Evolutionary conservation across 1,140 invertebrate species (phyloP), one percentile per base, ranked within the genome.

Genomic region (Uloborus diversus): DNA sequence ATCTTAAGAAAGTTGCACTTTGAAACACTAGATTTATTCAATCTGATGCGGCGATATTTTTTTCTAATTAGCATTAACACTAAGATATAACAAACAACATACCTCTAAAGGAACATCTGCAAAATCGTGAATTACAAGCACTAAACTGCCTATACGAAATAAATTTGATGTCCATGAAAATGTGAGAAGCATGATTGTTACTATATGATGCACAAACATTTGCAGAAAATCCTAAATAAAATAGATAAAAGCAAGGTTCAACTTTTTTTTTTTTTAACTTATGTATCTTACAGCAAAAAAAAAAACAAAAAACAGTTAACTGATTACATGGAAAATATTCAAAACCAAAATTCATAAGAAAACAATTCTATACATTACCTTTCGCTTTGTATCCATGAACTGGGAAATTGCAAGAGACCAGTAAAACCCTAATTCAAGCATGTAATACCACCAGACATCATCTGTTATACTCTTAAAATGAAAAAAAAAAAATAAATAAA

Each of bases 191-290:
- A 91, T 84, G 82, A 99, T 93, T 3, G 97, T 98, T 4, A 94
- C 94, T 84, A 97, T 91, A 85, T 99, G 97, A 88, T 99, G 97
- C 59, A 97, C 89, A 85, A 98, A 96, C 96, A 99, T 99, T 89
- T 99, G 95, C 93, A 94, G 95, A 87, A 99, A 99, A 88, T 99
- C 97, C 89, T 97, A 81, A 20, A 62, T 65, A 79, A 83, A 79
- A 86, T 3, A 4, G 30, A 37, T 33, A 30, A 59, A 62, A 73
- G 20, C 5, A 53, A 53, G 23, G n/a, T 25, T n/a, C 25, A n/a
- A n/a, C n/a, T n/a, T n/a, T n/a, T n/a, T n/a, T n/a, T n/a, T n/a
- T n/a, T n/a, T n/a, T 51, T 20, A 53, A 5, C 27, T n/a, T 25
- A 59, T 13, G 28, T 20, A 53, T 17, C 49, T 20, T 53, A 53